Conservation (phyloP, 1,140 invertebrate genomes). For the Pogonus chalceus region DNA sequence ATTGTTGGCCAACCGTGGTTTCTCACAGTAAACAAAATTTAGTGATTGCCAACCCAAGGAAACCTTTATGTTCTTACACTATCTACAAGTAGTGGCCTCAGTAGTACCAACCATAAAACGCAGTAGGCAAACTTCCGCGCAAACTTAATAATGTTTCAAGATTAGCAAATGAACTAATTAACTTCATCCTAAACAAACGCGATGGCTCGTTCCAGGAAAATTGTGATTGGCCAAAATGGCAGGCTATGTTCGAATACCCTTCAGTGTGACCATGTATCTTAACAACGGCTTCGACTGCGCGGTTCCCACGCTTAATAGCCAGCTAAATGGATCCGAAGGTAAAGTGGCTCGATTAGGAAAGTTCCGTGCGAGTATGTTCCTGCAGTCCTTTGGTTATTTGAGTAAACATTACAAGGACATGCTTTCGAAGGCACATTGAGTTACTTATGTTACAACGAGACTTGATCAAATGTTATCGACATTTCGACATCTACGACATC, state of each 20-base stretch:
- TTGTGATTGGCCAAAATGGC: not conserved
- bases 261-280: not conserved
- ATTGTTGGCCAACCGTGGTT: no score
- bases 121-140: not conserved
- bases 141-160: slow-evolving; percentile 4
- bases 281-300: not conserved
- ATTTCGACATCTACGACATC: no score
- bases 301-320: not conserved
- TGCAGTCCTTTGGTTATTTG: not conserved
- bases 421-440: no score
- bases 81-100: no score
- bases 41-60: no score
- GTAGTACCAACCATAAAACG: no score
- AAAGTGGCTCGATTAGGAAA: not conserved
- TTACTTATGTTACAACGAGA: no score
- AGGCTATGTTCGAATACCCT: not conserved
- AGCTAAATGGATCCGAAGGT: not conserved
- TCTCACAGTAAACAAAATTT: no score
- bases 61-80: no score
- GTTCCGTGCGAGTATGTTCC: not conserved
- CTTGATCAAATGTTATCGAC: no score
- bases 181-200: slow-evolving; percentile 4
- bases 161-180: slow-evolving; percentile 6
- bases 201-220: not conserved
- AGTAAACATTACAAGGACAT: not conserved